phyloP scores from a whole-genome alignment of 2,888 invertebrate genomes.

The Drosophila stalkeri region DNA sequence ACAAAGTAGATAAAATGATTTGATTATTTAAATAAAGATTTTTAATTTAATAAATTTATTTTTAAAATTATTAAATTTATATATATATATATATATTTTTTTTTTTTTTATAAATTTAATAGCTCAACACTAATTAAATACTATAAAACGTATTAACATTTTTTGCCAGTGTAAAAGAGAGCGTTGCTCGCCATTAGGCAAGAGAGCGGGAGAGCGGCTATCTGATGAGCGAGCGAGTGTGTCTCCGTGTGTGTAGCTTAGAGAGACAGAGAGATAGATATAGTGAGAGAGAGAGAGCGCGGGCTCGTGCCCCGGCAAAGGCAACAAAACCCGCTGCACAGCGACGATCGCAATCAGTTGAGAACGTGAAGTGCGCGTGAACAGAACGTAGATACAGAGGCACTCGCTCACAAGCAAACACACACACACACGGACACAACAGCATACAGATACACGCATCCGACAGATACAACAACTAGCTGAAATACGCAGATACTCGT shows the following conservation, averaged over 20 bases:
- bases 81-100: no score
- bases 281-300: slow-evolving; percentile 3
- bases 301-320: slow-evolving; percentile 23
- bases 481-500: slow-evolving; percentile 54
- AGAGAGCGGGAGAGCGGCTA: slow-evolving; percentile 18
- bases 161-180: slow-evolving; percentile 36
- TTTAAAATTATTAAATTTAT: no score
- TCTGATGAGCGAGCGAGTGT: slow-evolving; percentile 13
- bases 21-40: no score
- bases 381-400: slow-evolving; percentile 38
- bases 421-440: background rate
- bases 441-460: slow-evolving; percentile 9
- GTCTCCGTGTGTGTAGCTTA: background rate
- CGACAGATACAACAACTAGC: slow-evolving; percentile 36
- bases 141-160: background rate
- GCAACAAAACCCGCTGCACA: slow-evolving; percentile 74
- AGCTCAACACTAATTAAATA: no score
- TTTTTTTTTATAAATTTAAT: no score
- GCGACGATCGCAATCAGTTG: slow-evolving; percentile 72
- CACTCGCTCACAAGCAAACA: background rate
- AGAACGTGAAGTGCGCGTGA: slow-evolving; percentile 64
- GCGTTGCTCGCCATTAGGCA: background rate
- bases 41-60: no score
- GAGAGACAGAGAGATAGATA: slow-evolving; percentile 4
- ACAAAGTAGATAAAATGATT: no score